phyloP scores from a whole-genome alignment of 2,888 invertebrate genomes.

The Quadroppia sp. region DNA sequence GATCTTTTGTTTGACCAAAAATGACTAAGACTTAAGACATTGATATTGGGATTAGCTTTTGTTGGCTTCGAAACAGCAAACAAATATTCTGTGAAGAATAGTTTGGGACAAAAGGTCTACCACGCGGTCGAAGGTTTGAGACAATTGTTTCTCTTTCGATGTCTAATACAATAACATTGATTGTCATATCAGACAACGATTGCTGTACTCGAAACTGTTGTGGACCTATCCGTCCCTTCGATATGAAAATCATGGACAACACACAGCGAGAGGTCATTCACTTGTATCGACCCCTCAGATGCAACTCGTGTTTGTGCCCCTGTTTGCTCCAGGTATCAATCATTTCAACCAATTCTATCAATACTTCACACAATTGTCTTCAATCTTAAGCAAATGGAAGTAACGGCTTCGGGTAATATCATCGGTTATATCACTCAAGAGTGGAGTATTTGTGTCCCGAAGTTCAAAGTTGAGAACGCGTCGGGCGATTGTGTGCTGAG shows the following conservation, averaged over 20 bases:
- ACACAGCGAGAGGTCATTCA: slow-evolving; percentile 75
- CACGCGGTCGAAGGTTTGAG: slow-evolving; percentile 43
- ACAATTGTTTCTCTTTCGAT: neutral
- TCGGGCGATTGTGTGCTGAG: slow-evolving; percentile 68
- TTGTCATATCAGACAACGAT: slow-evolving; percentile 63
- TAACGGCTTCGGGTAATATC: slow-evolving; percentile 58
- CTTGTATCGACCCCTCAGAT: slow-evolving; percentile 73
- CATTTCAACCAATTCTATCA: no score
- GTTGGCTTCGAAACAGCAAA: slow-evolving; percentile 84
- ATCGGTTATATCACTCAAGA: slow-evolving; percentile 50
- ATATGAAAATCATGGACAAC: slow-evolving; percentile 79
- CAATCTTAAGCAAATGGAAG: slow-evolving; percentile 62
- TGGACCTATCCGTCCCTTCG: slow-evolving; percentile 75
- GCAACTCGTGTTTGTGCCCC: slow-evolving; percentile 76
- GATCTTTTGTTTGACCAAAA: neutral
- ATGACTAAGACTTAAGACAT: neutral
- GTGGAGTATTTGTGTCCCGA: slow-evolving; percentile 50
- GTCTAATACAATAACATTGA: neutral
- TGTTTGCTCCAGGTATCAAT: slow-evolving; percentile 71
- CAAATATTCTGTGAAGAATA: slow-evolving; percentile 67
- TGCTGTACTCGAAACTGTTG: slow-evolving; percentile 78
- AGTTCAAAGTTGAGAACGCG: slow-evolving; percentile 69
- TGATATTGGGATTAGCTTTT: slow-evolving; percentile 58
- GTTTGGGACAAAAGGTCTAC: slow-evolving; percentile 51
- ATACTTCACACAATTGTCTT: neutral